These are phyloP conservation scores for Saguinus midas DNA, from an alignment of 2,113 vertebrate genomes.

Conservation along the genomic window DNA sequence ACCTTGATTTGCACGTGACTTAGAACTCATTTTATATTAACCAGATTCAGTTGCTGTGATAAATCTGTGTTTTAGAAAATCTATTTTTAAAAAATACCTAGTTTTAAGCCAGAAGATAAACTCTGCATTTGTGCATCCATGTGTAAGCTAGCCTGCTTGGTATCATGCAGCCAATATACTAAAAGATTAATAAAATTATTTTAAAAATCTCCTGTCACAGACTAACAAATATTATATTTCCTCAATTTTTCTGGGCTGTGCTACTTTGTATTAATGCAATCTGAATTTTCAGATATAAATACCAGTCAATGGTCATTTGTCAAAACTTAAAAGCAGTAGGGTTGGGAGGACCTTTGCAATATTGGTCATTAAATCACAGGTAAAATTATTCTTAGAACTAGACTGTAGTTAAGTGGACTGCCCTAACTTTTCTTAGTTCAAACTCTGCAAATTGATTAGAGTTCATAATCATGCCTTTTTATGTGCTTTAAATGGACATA, in stretches of 20 bases:
- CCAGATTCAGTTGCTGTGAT: background rate
- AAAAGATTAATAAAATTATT: slow-evolving; percentile 6
- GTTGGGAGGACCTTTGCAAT: background rate
- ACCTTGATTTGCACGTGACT: slow-evolving; percentile 12
- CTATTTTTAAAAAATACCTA: background rate
- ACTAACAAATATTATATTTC: slow-evolving; percentile 38
- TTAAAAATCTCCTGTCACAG: slow-evolving; percentile 16
- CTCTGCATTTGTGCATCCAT: background rate
- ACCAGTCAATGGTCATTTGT: background rate
- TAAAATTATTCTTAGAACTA: slow-evolving; percentile 17
- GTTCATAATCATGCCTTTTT: background rate
- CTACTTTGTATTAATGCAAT: background rate
- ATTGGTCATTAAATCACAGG: background rate
- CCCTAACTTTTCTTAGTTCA: slow-evolving; percentile 12
- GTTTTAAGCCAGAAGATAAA: slow-evolving; percentile 43
- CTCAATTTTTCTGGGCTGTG: slow-evolving; percentile 36
- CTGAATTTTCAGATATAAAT: slow-evolving; percentile 23
- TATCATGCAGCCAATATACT: slow-evolving; percentile 13
- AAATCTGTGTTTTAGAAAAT: slow-evolving; percentile 11
- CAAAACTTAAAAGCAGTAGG: background rate
- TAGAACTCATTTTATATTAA: slow-evolving; percentile 36
- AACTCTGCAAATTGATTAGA: background rate
- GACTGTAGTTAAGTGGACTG: background rate
- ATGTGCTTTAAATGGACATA: slow-evolving; percentile 60
- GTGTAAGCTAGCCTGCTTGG: background rate